phyloP scores from a whole-genome alignment of 2,113 vertebrate species.

The Rhodinocichla rosea region DNA sequence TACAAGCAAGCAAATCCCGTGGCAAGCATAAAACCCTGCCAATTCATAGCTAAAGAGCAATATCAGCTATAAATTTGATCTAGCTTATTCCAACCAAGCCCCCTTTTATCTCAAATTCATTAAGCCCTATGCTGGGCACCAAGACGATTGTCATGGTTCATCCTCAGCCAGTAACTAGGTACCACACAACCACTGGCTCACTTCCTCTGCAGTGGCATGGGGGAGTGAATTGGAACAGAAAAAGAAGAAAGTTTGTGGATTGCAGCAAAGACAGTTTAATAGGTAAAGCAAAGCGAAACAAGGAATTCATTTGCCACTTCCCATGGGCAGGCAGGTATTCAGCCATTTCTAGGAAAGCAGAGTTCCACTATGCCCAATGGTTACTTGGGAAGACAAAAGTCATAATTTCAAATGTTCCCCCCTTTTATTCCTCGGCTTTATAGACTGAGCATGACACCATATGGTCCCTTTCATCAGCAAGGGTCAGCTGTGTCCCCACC shows the following conservation, averaged over 20 bases:
- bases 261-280: neutral
- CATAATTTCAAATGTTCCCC: neutral
- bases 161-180: neutral
- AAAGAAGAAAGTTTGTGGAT: neutral
- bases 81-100: neutral
- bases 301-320: neutral
- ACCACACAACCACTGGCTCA: neutral
- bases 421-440: neutral
- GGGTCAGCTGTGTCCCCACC: neutral
- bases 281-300: neutral
- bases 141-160: neutral
- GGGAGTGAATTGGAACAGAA: neutral
- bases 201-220: neutral
- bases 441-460: neutral
- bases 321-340: neutral
- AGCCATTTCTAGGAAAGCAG: neutral
- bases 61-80: neutral
- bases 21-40: neutral
- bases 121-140: neutral
- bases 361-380: neutral
- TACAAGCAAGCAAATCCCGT: neutral
- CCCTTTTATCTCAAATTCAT: neutral
- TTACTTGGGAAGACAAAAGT: neutral
- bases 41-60: neutral
- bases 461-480: neutral